Evolutionary conservation across 2,113 vertebrate species (phyloP), one percentile per base, ranked within the genome.

Genomic region (Ceyx cyanopectus): DNA sequence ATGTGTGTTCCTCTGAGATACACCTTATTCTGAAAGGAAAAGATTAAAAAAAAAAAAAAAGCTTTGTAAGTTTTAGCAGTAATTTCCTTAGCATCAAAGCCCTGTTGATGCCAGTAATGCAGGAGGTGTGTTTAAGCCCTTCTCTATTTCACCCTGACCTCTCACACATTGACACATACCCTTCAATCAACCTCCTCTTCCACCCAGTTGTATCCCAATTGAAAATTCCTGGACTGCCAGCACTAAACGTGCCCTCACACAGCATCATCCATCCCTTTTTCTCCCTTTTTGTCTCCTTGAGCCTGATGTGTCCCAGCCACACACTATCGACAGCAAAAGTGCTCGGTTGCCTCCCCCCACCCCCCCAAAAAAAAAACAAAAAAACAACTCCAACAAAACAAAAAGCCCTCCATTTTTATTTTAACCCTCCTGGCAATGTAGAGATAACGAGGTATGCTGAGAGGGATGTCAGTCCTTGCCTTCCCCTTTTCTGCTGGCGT

Each of bases 141-240:
- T 94, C 75, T 76, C 45, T 30, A 30, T 70, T 93, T 97, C 17
- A 16, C 81, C 72, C 90, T 95, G 91, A 96, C 91, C 85, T 95
- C 69, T 18, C 32, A 26, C 70, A 24, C 61, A 29, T 89, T 22
- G 6, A 62, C 87, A 77, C 62, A 51, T 93, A 92, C 76, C 73
- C 90, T 87, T 82, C 89, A 92, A 92, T 96, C 87, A 92, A 32
- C 32, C 62, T 81, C 13, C 29, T 54, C 70, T 94, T 88, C 82
- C 82, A 8, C 82, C 27, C 58, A 46, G 65, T 85, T 72, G 19
- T 84, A 86, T 93, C 66, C 58, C n/a, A 66, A 89, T 23, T 26
- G 32, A 91, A 95, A 69, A 84, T 87, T 85, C 21, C 63, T 76
- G 77, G 54, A 50, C 67, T 56, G 48, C 32, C 89, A 14, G 61